Base-by-base conservation (phyloP, 2,113 vertebrate species). In the Lasiurus cinereus region DNA sequence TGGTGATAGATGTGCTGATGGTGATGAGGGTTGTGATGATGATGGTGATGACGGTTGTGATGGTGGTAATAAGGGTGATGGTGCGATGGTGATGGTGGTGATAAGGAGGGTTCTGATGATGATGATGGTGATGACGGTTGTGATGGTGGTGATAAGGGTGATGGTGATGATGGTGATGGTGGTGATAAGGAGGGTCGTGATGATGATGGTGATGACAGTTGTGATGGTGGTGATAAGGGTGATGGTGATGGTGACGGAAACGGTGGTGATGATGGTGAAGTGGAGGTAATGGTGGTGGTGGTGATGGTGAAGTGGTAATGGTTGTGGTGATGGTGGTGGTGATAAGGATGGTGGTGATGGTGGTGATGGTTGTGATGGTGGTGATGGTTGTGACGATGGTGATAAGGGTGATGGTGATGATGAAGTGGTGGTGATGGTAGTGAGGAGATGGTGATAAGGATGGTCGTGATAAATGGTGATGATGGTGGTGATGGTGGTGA, bases 221-320 rank as follows among this genome's bases (percentile, higher is more conserved):
- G 8, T 11, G 43, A 5, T 48, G 43, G 0, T 18, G 43, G 0
- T 76, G 22, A 0, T 18, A 10, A 0, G 19, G 36, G 0, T 14
- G 0, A 3, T 29, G 43, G 0, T 19, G 6, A 0, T 33, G 39
- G 0, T n/a, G 18, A 0, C 0, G 46, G 0, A 62, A 0, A 2
- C 13, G 31, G 0, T 19, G 3, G 0, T 33, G 39, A 0, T 24
- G 18, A 0, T 33, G 39, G 0, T 62, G 18, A 0, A 36, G 29
- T 24, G 36, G 1, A 62, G 36, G 0, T 39, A 36, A 39, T 39
- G 39, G 0, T 4, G 4, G 0, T 29, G 56, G 2, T 50, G 46
- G 0, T 10, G 46, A 1, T 77, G 1, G 1, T 22, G 73, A 4
- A 46, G 2, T 76, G 46, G 0, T 77, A 10, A 1, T n/a, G 48